Evolutionary conservation across 1,140 invertebrate genomes (phyloP).

Genomic region (Drosophila takahashii): DNA sequence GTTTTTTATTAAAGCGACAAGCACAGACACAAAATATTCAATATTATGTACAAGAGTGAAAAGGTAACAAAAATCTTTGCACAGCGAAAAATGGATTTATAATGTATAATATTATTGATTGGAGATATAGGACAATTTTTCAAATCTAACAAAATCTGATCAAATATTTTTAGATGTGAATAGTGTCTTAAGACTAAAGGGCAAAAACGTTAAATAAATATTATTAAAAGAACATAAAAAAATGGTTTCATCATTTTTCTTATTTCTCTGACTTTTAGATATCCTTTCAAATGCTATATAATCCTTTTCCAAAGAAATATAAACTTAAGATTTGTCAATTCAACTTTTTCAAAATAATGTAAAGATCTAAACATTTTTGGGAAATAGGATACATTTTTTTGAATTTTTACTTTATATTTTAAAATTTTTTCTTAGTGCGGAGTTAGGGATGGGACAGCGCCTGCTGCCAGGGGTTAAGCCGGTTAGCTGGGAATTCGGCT

Average conservation of each 20-base stretch:
- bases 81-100: neutral
- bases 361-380: neutral
- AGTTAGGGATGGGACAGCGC: neutral
- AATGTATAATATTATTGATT: neutral
- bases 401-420: no score
- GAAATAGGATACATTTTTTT: no score
- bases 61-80: neutral
- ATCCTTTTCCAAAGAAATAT: no score
- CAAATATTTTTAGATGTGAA: neutral
- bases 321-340: no score
- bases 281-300: no score
- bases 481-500: constrained; percentile 11
- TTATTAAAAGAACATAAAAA: neutral
- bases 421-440: constrained; percentile 2
- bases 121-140: neutral
- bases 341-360: neutral
- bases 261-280: no score
- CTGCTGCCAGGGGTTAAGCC: constrained; percentile 7
- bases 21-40: constrained; percentile 39
- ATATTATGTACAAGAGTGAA: constrained; percentile 26
- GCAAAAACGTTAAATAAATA: no score
- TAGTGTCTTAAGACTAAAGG: no score
- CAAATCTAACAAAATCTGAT: no score
- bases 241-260: no score
- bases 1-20: constrained; percentile 56